A percentile compares a stretch with the other conserved stretches of the same genome.
Evolutionary conservation across 2,797 vertebrate species (phyloP).

Genomic region (Silurus lanzhouensis): DNA sequence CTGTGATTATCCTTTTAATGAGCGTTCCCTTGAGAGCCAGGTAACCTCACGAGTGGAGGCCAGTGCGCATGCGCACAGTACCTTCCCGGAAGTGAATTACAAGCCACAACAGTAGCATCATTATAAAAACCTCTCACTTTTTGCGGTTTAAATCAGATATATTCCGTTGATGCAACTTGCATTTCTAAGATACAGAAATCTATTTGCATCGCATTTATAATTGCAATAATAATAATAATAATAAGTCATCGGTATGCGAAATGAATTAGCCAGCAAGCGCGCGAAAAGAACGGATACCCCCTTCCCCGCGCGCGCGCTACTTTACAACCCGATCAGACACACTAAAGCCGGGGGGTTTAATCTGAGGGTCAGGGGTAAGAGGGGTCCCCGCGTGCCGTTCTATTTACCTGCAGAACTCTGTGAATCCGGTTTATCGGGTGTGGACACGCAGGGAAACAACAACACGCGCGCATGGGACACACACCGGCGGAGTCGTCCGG

Average conservation of each 20-base stretch:
- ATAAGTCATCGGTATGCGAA: too few relatives aligned
- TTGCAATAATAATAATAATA: background rate
- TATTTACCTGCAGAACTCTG: constrained; percentile 23
- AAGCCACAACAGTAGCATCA: background rate
- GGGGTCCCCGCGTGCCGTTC: too few relatives aligned
- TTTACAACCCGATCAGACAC: too few relatives aligned
- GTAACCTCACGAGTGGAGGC: background rate
- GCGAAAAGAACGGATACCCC: too few relatives aligned
- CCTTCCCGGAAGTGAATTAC: background rate
- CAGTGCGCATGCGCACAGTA: background rate
- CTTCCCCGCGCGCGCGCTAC: too few relatives aligned
- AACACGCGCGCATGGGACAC: background rate
- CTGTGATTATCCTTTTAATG: background rate
- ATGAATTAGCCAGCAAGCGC: too few relatives aligned
- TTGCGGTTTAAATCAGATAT: too few relatives aligned
- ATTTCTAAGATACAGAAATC: background rate
- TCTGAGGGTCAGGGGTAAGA: background rate
- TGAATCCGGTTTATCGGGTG: background rate
- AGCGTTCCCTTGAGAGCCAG: background rate
- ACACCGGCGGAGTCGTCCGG: constrained; percentile 45
- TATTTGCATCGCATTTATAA: too few relatives aligned
- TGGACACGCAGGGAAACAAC: background rate
- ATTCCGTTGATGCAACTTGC: background rate
- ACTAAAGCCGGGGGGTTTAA: background rate
- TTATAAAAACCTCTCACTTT: fast-evolving